Conservation (phyloP, 1,140 invertebrate genomes). For the Brachionus plicatilis region DNA sequence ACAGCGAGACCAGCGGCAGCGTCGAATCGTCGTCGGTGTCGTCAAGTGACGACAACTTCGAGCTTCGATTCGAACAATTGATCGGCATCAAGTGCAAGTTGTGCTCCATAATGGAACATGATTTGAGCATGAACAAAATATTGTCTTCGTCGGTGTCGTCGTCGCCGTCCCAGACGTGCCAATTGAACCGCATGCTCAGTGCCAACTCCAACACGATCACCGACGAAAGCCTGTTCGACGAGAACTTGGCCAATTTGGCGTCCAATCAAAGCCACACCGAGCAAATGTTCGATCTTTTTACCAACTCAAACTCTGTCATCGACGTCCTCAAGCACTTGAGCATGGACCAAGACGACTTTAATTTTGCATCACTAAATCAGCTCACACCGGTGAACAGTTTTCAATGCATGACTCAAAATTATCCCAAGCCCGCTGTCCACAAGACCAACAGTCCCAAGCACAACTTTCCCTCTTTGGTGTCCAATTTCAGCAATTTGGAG, state of each 20-base stretch:
- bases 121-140: not conserved
- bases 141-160: not conserved
- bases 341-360: constrained; percentile 27
- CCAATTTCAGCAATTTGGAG: constrained; percentile 15
- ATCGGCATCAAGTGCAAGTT: not conserved
- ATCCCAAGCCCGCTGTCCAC: not conserved
- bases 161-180: not conserved
- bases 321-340: constrained; percentile 28
- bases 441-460: not conserved
- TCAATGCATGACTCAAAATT: not conserved
- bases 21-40: constrained; percentile 33
- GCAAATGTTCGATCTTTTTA: constrained; percentile 11
- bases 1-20: constrained; percentile 1
- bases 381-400: constrained; percentile 1
- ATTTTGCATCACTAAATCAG: not conserved
- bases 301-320: constrained; percentile 16
- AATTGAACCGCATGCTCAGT: not conserved
- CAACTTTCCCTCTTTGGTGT: not conserved
- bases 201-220: constrained; percentile 19
- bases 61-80: constrained; percentile 8
- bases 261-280: not conserved
- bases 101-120: not conserved
- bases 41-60: constrained; percentile 20
- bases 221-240: not conserved
- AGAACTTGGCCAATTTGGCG: not conserved